A percentile compares a stretch with the other conserved stretches of the same genome.
Conservation (phyloP, 2,797 vertebrate genomes). For the Rachycentron canadum region DNA sequence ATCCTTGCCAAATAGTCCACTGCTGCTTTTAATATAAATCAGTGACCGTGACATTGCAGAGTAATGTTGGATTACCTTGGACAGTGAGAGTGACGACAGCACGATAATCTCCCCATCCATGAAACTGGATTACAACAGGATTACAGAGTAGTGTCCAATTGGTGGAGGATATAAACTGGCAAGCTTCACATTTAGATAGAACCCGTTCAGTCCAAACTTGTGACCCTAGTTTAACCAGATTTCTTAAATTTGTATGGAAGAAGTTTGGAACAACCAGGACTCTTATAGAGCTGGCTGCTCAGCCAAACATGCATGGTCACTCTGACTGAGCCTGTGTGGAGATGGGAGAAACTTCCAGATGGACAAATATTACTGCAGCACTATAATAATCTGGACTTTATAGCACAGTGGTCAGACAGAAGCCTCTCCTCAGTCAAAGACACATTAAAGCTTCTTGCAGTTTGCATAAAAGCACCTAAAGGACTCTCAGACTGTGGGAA, state of each 20-base stretch:
- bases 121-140: slow-evolving; percentile 79
- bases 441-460: background rate
- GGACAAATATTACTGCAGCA: too few species aligned
- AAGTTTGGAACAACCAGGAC: too few species aligned
- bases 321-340: too few species aligned
- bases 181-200: background rate
- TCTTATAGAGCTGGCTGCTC: too few species aligned
- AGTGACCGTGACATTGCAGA: slow-evolving; percentile 34
- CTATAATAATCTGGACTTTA: background rate
- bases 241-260: too few species aligned
- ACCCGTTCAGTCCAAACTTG: background rate
- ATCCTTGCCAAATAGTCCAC: slow-evolving; percentile 5
- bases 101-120: slow-evolving; percentile 74
- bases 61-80: slow-evolving; percentile 60
- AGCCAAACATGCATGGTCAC: too few species aligned
- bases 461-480: background rate
- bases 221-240: too few species aligned
- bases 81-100: slow-evolving; percentile 60
- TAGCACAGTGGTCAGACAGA: background rate
- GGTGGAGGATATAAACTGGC: slow-evolving; percentile 45
- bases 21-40: slow-evolving; percentile 39
- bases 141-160: slow-evolving; percentile 67
- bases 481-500: background rate
- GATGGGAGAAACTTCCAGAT: too few species aligned
- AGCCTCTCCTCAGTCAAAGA: background rate